A percentile compares a stretch with the other conserved stretches of the same genome.
phyloP scores from a whole-genome alignment of 1,140 invertebrate genomes.

The Cryptotermes secundus region DNA sequence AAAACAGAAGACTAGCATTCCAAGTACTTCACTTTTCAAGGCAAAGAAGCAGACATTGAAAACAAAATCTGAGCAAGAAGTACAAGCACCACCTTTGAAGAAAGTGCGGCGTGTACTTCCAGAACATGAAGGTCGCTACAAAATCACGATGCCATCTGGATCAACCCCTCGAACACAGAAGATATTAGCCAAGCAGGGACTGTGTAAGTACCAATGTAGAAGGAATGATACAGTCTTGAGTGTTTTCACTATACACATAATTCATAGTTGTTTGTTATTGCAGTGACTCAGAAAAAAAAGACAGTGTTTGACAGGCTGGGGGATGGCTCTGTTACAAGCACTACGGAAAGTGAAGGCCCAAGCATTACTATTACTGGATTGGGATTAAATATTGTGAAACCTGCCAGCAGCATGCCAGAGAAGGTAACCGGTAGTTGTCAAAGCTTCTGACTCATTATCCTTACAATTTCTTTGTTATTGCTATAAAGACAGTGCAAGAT shows the following conservation, averaged over 20 bases:
- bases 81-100: slow-evolving; percentile 31
- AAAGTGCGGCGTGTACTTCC: slow-evolving; percentile 44
- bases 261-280: background rate
- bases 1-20: background rate
- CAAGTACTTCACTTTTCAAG: background rate
- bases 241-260: too few relatives aligned
- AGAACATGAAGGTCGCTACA: slow-evolving; percentile 46
- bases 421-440: background rate
- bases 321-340: slow-evolving; percentile 37
- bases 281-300: slow-evolving; percentile 35
- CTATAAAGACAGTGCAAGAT: too few relatives aligned
- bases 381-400: slow-evolving; percentile 24
- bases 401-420: background rate
- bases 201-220: background rate
- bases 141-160: slow-evolving; percentile 45
- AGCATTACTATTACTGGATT: slow-evolving; percentile 30
- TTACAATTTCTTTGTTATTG: too few relatives aligned
- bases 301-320: slow-evolving; percentile 44
- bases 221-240: too few relatives aligned
- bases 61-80: slow-evolving; percentile 7
- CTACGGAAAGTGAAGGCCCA: slow-evolving; percentile 22
- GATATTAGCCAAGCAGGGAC: slow-evolving; percentile 38
- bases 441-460: too few relatives aligned
- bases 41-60: slow-evolving; percentile 14
- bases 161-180: slow-evolving; percentile 42